Evolutionary conservation across 2,113 vertebrate species (phyloP).

Genomic region (Nothoprocta perdicaria): DNA sequence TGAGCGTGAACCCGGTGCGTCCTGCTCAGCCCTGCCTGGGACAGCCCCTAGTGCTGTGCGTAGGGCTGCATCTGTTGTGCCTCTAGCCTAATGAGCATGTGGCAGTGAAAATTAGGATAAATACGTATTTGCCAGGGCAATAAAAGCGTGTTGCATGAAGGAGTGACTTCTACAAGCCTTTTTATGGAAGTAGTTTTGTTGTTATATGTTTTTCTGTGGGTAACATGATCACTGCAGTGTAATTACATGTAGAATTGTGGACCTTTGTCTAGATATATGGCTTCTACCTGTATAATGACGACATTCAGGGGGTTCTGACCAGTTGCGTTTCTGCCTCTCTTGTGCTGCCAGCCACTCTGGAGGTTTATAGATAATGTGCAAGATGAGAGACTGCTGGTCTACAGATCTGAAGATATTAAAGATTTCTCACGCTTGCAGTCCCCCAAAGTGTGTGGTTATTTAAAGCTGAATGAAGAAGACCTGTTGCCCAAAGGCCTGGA

Average conservation of each 20-base stretch:
- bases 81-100: not conserved
- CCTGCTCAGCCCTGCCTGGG: not conserved
- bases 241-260: not conserved
- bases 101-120: not conserved
- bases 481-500: slow-evolving; percentile 79
- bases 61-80: not conserved
- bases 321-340: not conserved
- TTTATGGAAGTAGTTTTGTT: not conserved
- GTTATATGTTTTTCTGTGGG: not conserved
- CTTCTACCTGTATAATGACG: not conserved
- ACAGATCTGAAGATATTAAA: slow-evolving; percentile 93
- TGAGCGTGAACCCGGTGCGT: not conserved
- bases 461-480: slow-evolving; percentile 77
- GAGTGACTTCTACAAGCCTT: not conserved
- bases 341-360: slow-evolving; percentile 87
- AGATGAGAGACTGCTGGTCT: slow-evolving; percentile 89
- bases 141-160: not conserved
- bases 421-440: slow-evolving; percentile 91
- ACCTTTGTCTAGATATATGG: not conserved
- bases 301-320: not conserved
- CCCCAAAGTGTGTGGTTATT: slow-evolving; percentile 93
- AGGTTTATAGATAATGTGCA: slow-evolving; percentile 84
- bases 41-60: not conserved
- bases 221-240: not conserved
- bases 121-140: not conserved